Evolutionary conservation across 1,140 invertebrate genomes (phyloP).

Genomic region (Polyergus mexicanus): DNA sequence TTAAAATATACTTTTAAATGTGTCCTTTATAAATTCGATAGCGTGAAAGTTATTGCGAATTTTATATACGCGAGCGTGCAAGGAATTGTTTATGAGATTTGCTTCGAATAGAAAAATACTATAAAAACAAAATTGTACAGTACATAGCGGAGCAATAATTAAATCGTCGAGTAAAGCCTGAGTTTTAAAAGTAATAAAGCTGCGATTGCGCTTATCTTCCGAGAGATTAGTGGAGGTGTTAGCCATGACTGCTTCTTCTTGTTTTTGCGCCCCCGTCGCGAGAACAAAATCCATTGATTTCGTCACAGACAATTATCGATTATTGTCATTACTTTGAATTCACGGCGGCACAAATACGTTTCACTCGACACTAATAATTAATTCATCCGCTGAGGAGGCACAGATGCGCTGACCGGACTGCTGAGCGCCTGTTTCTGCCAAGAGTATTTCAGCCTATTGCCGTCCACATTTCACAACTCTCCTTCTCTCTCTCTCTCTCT

Average conservation of each 20-base stretch:
- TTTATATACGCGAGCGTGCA: neutral
- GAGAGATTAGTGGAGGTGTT: slow-evolving; percentile 63
- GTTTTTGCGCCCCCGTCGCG: no score
- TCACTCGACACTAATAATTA: slow-evolving; percentile 50
- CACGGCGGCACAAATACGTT: slow-evolving; percentile 28
- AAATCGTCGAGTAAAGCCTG: neutral
- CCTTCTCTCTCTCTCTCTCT: slow-evolving; percentile 8
- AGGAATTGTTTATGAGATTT: neutral
- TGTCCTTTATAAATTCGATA: neutral
- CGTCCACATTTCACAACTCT: slow-evolving; percentile 38
- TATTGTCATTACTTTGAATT: neutral
- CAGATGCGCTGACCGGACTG: slow-evolving; percentile 48
- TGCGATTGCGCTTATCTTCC: slow-evolving; percentile 70
- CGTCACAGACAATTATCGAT: slow-evolving; percentile 11
- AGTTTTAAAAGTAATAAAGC: neutral
- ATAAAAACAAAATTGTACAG: neutral
- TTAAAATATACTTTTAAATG: neutral
- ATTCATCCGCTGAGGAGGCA: slow-evolving; percentile 42
- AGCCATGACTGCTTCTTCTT: slow-evolving; percentile 48
- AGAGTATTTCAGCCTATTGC: slow-evolving; percentile 57
- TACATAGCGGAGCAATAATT: neutral
- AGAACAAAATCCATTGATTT: slow-evolving; percentile 21
- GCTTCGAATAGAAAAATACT: neutral
- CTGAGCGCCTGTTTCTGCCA: slow-evolving; percentile 45
- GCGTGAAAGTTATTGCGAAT: neutral